A percentile compares a stretch with the other conserved stretches of the same genome.
Evolutionary conservation across 2,797 vertebrate species (phyloP).

Genomic region (Rhynchonycteris naso): DNA sequence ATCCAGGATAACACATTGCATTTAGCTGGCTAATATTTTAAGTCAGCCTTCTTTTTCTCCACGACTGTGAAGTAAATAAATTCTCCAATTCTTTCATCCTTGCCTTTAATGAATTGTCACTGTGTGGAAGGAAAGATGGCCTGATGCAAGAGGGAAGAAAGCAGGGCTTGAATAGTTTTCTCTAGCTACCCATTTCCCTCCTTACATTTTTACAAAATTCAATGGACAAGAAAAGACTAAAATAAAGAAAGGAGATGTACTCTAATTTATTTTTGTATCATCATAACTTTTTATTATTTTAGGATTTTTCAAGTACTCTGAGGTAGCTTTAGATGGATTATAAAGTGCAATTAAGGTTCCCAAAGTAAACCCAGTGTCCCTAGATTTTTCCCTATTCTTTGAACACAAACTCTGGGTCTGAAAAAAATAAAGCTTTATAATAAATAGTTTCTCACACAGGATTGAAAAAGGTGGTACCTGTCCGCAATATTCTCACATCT

Average conservation of each 20-base stretch:
- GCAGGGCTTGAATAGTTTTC: neutral
- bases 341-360: constrained; percentile 19
- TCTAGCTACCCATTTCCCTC: neutral
- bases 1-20: neutral
- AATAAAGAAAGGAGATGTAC: neutral
- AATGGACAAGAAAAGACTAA: neutral
- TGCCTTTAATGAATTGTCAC: neutral
- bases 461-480: neutral
- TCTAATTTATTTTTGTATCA: constrained; percentile 14
- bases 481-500: neutral
- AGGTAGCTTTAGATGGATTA: constrained; percentile 11
- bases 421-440: neutral
- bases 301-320: neutral
- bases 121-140: neutral
- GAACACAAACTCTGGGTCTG: neutral
- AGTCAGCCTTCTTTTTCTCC: neutral
- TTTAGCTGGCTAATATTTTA: neutral
- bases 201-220: neutral
- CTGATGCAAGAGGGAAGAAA: neutral
- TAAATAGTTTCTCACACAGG: neutral
- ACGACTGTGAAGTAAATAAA: constrained; percentile 21
- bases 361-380: neutral
- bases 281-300: constrained; percentile 23
- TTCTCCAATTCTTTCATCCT: neutral
- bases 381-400: constrained; percentile 39